Conservation (phyloP, 2,888 invertebrate species). For the Glyphotaelius pellucidus region DNA sequence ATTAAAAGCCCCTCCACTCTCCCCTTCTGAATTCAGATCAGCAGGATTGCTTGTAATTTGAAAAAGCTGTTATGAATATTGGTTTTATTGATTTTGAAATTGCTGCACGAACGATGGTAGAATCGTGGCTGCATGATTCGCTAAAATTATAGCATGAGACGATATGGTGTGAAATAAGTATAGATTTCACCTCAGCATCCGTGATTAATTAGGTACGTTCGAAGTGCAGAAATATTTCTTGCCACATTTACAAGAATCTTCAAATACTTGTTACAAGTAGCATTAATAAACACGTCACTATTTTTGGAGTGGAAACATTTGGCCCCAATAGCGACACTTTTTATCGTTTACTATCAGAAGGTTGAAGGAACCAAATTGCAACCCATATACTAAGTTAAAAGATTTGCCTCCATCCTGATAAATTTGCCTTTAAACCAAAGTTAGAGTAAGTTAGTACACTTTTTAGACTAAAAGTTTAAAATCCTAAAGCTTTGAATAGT, state of each 20-base stretch:
- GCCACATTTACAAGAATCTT: neutral
- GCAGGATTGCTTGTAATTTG: neutral
- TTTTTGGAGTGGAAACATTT: neutral
- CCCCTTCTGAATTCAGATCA: too few relatives aligned
- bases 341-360: too few relatives aligned
- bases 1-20: neutral
- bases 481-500: too few relatives aligned
- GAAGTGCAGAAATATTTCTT: neutral
- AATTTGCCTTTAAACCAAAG: too few relatives aligned
- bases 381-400: too few relatives aligned
- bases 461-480: too few relatives aligned
- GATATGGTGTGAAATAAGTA: neutral
- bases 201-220: neutral
- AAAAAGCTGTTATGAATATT: slow-evolving; percentile 2
- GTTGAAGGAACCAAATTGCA: too few relatives aligned
- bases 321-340: neutral
- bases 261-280: neutral
- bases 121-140: neutral
- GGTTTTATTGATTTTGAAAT: slow-evolving; percentile 2
- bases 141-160: neutral
- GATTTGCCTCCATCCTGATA: too few relatives aligned
- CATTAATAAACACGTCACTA: neutral
- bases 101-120: slow-evolving; percentile 2
- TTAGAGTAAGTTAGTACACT: too few relatives aligned
- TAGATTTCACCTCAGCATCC: neutral